Evolutionary conservation across 2,113 vertebrate genomes (phyloP).

Genomic region (Varanus salvator): DNA sequence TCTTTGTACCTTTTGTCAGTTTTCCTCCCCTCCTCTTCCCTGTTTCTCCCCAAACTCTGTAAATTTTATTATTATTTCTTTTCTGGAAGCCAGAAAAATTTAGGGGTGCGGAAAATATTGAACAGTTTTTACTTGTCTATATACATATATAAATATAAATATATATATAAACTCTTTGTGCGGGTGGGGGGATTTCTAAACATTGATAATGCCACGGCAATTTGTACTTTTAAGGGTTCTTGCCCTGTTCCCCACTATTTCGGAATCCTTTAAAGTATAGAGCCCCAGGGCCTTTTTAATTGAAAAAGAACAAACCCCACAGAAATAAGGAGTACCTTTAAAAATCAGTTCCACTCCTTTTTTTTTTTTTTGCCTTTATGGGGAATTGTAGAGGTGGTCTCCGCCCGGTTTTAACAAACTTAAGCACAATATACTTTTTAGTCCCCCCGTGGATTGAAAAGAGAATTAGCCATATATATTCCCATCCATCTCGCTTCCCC

Average conservation of each 20-base stretch:
- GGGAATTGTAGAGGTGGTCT: not conserved
- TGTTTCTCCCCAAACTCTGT: not conserved
- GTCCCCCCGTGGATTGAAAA: not conserved
- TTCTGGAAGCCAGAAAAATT: slow-evolving; percentile 13
- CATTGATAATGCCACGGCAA: not conserved
- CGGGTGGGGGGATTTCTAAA: slow-evolving; percentile 31
- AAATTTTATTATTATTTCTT: slow-evolving; percentile 11
- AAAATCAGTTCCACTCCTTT: not conserved
- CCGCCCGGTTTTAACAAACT: not conserved
- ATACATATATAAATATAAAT: slow-evolving; percentile 33
- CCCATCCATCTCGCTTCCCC: not conserved
- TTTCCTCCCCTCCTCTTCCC: not conserved
- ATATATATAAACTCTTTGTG: slow-evolving; percentile 24
- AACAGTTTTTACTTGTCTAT: slow-evolving; percentile 41
- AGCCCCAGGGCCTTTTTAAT: slow-evolving; percentile 6
- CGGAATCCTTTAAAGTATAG: not conserved
- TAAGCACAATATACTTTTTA: slow-evolving; percentile 30
- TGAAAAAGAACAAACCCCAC: not conserved
- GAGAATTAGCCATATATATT: slow-evolving; percentile 35
- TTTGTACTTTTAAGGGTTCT: slow-evolving; percentile 4
- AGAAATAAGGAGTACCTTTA: not conserved
- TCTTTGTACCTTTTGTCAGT: slow-evolving; percentile 62
- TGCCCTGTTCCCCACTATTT: not conserved
- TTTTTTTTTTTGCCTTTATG: not conserved
- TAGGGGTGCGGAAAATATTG: not conserved